Base-by-base conservation (phyloP, 2,888 invertebrate species). In the Tetropium fuscum region DNA sequence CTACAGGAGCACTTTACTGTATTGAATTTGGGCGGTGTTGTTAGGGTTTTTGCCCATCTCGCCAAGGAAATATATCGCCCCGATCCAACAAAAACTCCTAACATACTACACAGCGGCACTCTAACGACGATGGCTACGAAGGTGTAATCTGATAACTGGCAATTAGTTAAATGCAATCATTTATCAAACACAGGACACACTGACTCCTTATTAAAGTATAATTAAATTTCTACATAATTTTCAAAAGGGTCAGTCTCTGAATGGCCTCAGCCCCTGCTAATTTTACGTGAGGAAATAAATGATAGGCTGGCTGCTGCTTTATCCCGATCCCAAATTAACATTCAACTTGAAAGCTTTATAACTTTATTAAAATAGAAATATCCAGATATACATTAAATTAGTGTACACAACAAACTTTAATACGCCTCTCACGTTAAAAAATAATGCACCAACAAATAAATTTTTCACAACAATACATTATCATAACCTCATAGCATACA, bases 101-200 rank as follows among this genome's bases (percentile, higher is more conserved):
- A 54, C 63, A 49, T 55, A 49, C 58, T 56, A 58, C 59, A 57
- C 67, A 65, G 65, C 68, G 68, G 70, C 66, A 66, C 68, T 63
- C 63, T 53, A 60, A 64, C 63, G 54, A 34, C 38, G 44, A 43
- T 18, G 25, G 20, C 40, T 38, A 55, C 61, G 66, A 77, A 80
- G 79, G 80, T 80, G 77, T 79, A 79, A 80, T 79, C 76, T 70
- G 77, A 80, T 81, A 78, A 79, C 76, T 74, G 71, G 80, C 79
- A 81, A 81, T 81, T 80, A 81, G 79, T 77, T 78, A 80, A 81
- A 81, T 80, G 81, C 73, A 78, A 74, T 75, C 78, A 80, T 81
- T 80, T 79, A 80, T 81, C 80, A 81, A 75, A 74, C 68, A 70
- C 72, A 66, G 68, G 68, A 70, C 69, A 68, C 66, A 66, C 66